Percentiles rank a stretch among this genome's conserved stretches.
phyloP scores from a whole-genome alignment of 2,888 invertebrate genomes.

The Xestobium rufovillosum region DNA sequence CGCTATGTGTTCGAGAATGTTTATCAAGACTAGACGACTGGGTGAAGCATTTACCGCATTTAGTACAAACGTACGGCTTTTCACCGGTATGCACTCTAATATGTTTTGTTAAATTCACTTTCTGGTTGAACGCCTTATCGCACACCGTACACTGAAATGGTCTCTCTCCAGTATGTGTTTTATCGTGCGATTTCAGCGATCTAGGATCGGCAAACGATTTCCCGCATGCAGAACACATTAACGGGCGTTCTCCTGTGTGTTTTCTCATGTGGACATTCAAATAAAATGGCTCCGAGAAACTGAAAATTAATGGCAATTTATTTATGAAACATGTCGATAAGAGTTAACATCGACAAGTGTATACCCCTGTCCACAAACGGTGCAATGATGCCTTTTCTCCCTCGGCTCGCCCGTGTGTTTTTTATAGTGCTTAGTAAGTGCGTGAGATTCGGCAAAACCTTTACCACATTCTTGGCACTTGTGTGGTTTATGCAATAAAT shows the following conservation, averaged over 20 bases:
- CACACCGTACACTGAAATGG: slow-evolving; percentile 32
- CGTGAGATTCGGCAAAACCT: slow-evolving; percentile 48
- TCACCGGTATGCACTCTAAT: slow-evolving; percentile 32
- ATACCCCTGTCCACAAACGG: slow-evolving; percentile 41
- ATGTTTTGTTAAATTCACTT: slow-evolving; percentile 32
- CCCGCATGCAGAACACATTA: slow-evolving; percentile 30
- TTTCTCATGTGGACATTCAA: slow-evolving; percentile 33
- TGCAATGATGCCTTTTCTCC: slow-evolving; percentile 47
- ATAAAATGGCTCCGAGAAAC: slow-evolving; percentile 34
- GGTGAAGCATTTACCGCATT: slow-evolving; percentile 32
- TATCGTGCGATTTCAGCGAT: slow-evolving; percentile 31
- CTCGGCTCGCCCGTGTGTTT: slow-evolving; percentile 47
- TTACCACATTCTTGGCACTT: slow-evolving; percentile 47
- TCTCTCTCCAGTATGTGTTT: slow-evolving; percentile 31
- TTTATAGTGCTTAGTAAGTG: slow-evolving; percentile 46
- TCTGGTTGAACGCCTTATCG: slow-evolving; percentile 31
- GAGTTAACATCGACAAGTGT: neutral
- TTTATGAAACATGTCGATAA: neutral
- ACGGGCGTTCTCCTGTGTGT: slow-evolving; percentile 34
- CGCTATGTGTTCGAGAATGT: slow-evolving; percentile 29
- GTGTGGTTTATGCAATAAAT: slow-evolving; percentile 48
- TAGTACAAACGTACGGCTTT: slow-evolving; percentile 31
- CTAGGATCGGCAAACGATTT: slow-evolving; percentile 35
- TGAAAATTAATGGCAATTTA: slow-evolving; percentile 17
- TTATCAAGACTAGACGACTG: slow-evolving; percentile 32